phyloP scores from a whole-genome alignment of 2,113 vertebrate genomes.

The Octodon degus region DNA sequence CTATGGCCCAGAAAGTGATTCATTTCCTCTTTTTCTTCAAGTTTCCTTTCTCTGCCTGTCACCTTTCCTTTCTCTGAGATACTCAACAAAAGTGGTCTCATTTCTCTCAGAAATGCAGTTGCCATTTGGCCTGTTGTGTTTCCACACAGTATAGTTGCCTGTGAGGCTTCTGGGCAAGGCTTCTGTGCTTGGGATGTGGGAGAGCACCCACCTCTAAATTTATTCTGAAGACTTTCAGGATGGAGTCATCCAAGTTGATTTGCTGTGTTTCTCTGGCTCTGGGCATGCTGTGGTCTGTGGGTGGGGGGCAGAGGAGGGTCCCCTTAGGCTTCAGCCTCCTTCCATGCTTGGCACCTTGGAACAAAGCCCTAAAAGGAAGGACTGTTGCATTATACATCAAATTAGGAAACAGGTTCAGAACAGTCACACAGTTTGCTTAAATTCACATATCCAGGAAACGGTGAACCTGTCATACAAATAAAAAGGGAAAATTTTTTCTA shows the following conservation, averaged over 20 bases:
- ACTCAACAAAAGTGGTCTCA: not conserved
- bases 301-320: accelerated
- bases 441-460: not conserved
- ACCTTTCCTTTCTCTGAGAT: constrained; percentile 54
- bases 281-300: not conserved
- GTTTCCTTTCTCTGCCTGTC: constrained; percentile 71
- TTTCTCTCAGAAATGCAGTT: not conserved
- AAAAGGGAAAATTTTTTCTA: not conserved
- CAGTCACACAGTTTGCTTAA: not conserved
- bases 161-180: not conserved
- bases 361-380: not conserved
- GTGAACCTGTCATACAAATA: not conserved
- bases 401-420: not conserved
- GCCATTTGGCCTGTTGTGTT: not conserved
- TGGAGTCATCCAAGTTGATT: too few relatives aligned
- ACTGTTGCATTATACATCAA: not conserved
- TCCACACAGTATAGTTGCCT: not conserved
- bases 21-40: constrained; percentile 72
- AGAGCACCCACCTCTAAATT: accelerated
- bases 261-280: not conserved
- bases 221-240: not conserved
- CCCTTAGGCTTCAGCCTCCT: not conserved
- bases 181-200: not conserved
- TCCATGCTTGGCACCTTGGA: not conserved
- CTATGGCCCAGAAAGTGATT: constrained; percentile 65